Conservation (phyloP, 2,797 vertebrate genomes). For the Notoglanidium macrostoma region DNA sequence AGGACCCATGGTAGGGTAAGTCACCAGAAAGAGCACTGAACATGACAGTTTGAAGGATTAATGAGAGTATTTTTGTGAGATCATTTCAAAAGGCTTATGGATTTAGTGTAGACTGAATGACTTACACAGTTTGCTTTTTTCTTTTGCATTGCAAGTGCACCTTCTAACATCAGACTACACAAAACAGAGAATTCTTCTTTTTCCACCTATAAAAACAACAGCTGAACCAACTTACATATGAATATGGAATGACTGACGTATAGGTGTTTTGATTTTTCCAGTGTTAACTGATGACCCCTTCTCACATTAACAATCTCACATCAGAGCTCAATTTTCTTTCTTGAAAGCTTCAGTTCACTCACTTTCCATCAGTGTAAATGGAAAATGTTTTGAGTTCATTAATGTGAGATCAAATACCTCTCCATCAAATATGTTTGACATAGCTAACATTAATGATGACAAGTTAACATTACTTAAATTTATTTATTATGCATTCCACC, state of each 20-base stretch:
- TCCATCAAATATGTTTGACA: background rate
- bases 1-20: constrained; percentile 87
- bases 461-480: too few relatives aligned
- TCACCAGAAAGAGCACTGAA: constrained; percentile 34
- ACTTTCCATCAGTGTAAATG: background rate
- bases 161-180: background rate
- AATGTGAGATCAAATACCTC: background rate
- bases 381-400: background rate
- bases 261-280: background rate
- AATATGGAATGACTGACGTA: background rate
- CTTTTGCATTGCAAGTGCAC: background rate
- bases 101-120: background rate
- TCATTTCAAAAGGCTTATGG: background rate
- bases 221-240: background rate
- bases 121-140: background rate
- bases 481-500: background rate
- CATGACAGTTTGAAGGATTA: background rate
- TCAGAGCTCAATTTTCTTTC: background rate
- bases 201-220: background rate
- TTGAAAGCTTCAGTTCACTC: background rate
- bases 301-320: background rate
- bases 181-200: background rate
- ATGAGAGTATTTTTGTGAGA: background rate
- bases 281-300: background rate
- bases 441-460: background rate